Base-by-base conservation (phyloP, 2,888 invertebrate genomes). In the Drosophila niveifrons region DNA sequence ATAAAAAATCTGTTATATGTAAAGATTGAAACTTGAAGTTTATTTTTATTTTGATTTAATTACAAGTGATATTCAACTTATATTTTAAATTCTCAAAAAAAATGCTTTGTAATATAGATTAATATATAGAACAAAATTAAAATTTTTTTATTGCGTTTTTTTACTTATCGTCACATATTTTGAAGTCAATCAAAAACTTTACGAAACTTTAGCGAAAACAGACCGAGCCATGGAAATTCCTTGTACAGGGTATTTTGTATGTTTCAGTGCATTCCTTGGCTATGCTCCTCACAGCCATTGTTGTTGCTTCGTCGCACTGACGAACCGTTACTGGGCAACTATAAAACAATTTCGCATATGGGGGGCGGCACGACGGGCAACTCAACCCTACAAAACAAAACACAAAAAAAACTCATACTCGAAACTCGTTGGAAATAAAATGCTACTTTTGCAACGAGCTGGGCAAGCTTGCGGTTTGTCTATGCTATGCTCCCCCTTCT, bases 341-440 rank as follows among this genome's bases (percentile, higher is more conserved):
- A 83, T 88, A 83, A 83, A 83, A 83, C 83, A 83, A 83, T 83
- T 88, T 83, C 82, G 64, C 77, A 82, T 86, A 81, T 61, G 52
- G 74, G 52, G 74, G 68, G 67, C 83, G 39, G 43, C 10, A 56
- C 55, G 52, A 17, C 23, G 23, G 6, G 23, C n/a, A 48, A 51
- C 44, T 53, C 43, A 48, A 23, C 31, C 46, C 6, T 6, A 23
- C 23, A 23, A 6, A 23, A 23, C 0, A 6, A 23, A 23, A 23
- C 0, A 6, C 4, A 23, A 23, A 4, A n/a, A 36, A n/a, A 36
- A 18, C 39, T 41, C 8, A 46, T 61, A 17, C 74, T 55, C 28
- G 23, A 47, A 59, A 28, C 58, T 23, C 41, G 34, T 15, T 17
- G 13, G 47, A 66, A 69, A 62, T 61, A 76, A 75, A 80, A 72